Evolutionary conservation across 2,113 vertebrate genomes (phyloP).

Genomic region (Chionodraco myersi): DNA sequence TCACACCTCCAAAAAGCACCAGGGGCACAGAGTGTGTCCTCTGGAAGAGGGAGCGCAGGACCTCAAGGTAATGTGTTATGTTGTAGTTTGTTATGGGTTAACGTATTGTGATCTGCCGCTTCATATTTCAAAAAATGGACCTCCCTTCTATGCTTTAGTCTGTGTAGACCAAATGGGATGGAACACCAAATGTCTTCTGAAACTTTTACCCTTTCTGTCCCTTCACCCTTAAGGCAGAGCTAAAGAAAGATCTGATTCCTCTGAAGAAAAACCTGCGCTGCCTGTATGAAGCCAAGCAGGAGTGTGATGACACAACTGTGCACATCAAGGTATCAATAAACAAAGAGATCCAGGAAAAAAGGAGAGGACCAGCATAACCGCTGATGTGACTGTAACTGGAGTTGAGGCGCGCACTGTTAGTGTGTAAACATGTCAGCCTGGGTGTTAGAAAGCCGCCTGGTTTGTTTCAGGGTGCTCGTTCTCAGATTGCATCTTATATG

Average conservation of each 20-base stretch:
- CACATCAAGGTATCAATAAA: slow-evolving; percentile 85
- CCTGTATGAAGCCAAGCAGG: slow-evolving; percentile 85
- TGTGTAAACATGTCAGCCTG: slow-evolving; percentile 49
- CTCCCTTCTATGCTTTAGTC: not conserved
- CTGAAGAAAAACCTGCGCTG: slow-evolving; percentile 81
- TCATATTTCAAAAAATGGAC: not conserved
- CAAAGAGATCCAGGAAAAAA: slow-evolving; percentile 11
- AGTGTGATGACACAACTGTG: slow-evolving; percentile 83
- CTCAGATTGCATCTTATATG: not conserved
- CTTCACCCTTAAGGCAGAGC: slow-evolving; percentile 63
- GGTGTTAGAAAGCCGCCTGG: not conserved
- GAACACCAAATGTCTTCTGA: too few species aligned
- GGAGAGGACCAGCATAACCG: slow-evolving; percentile 6
- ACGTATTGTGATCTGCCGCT: not conserved
- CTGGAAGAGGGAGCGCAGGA: slow-evolving; percentile 83
- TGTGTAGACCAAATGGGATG: too few species aligned
- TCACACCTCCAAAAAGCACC: slow-evolving; percentile 84
- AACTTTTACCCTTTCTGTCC: not conserved
- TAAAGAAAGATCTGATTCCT: slow-evolving; percentile 78
- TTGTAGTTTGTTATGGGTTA: not conserved
- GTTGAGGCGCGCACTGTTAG: slow-evolving; percentile 11
- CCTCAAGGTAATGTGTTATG: slow-evolving; percentile 78
- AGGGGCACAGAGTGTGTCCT: slow-evolving; percentile 81
- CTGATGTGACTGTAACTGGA: not conserved
- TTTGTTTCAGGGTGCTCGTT: not conserved